These are phyloP conservation scores for Alloplasta piceator DNA, from an alignment of 2,888 invertebrate genomes.

Conservation along the genomic window DNA sequence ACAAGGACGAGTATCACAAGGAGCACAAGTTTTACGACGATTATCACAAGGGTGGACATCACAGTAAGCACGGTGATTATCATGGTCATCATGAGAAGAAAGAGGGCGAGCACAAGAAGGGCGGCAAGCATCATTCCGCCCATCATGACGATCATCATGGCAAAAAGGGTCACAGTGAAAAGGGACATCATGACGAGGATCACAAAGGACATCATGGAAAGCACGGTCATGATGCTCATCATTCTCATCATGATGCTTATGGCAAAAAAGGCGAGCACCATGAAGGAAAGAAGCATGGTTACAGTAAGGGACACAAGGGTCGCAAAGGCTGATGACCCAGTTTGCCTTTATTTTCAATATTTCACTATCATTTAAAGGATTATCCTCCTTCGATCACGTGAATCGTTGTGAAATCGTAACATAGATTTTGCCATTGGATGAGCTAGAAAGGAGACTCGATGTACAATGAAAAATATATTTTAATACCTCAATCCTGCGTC, in stretches of 20 bases:
- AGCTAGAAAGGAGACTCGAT: constrained; percentile 20
- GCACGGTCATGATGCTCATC: constrained; percentile 87
- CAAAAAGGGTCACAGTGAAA: constrained; percentile 87
- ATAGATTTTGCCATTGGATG: constrained; percentile 9
- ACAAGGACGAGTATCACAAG: constrained; percentile 91
- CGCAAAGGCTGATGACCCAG: constrained; percentile 60
- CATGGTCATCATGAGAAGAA: constrained; percentile 87
- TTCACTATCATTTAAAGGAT: background rate
- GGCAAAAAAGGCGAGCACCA: constrained; percentile 87
- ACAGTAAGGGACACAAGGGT: constrained; percentile 65
- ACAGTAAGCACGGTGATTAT: constrained; percentile 88
- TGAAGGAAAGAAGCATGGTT: constrained; percentile 84
- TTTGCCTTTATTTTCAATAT: background rate
- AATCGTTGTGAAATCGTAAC: too few species aligned
- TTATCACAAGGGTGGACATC: constrained; percentile 89
- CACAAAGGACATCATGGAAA: constrained; percentile 87
- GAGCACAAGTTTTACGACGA: constrained; percentile 92
- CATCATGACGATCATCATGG: constrained; percentile 87
- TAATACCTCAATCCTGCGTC: constrained; percentile 23
- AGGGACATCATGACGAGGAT: constrained; percentile 87
- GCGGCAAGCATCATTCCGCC: constrained; percentile 86
- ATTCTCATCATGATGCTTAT: constrained; percentile 85
- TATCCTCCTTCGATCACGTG: too few species aligned
- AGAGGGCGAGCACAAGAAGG: constrained; percentile 87
- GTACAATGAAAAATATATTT: constrained; percentile 54